These are phyloP conservation scores for Drosophila mauritiana DNA, from an alignment of 1,140 invertebrate genomes.

Conservation along the genomic window DNA sequence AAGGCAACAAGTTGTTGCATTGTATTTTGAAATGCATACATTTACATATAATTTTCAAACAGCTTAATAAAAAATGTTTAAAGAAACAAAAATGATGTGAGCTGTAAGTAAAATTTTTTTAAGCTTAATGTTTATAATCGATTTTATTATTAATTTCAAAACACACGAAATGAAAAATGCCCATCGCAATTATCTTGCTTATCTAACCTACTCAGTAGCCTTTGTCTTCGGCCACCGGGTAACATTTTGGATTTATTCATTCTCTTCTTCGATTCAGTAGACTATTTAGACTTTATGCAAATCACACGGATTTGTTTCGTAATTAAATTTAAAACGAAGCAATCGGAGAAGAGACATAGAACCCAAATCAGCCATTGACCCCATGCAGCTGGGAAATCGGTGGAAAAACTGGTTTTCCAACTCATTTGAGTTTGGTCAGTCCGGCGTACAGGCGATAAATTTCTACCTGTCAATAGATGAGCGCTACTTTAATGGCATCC, in stretches of 20 bases:
- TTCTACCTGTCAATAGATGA: conserved; percentile 83
- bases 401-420: conserved; percentile 66
- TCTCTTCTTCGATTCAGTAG: neutral
- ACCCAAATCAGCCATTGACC: conserved; percentile 78
- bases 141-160: neutral
- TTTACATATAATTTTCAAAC: conserved; percentile 6
- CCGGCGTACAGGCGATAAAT: conserved; percentile 73
- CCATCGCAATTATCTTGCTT: conserved; percentile 19
- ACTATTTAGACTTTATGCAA: conserved; percentile 60
- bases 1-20: conserved; percentile 45
- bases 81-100: too few relatives aligned
- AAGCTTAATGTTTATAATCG: too few relatives aligned
- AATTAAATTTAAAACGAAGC: conserved; percentile 61
- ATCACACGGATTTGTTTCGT: conserved; percentile 62
- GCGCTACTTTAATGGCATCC: conserved; percentile 79
- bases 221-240: conserved; percentile 46
- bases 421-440: conserved; percentile 33
- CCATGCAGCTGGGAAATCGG: conserved; percentile 55
- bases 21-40: conserved; percentile 23
- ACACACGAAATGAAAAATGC: conserved; percentile 15
- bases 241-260: conserved; percentile 21
- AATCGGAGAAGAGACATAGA: neutral
- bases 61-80: neutral
- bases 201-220: conserved; percentile 40
- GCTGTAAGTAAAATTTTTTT: too few relatives aligned